phyloP scores from a whole-genome alignment of 2,797 vertebrate genomes.

The Eulemur rubriventer region DNA sequence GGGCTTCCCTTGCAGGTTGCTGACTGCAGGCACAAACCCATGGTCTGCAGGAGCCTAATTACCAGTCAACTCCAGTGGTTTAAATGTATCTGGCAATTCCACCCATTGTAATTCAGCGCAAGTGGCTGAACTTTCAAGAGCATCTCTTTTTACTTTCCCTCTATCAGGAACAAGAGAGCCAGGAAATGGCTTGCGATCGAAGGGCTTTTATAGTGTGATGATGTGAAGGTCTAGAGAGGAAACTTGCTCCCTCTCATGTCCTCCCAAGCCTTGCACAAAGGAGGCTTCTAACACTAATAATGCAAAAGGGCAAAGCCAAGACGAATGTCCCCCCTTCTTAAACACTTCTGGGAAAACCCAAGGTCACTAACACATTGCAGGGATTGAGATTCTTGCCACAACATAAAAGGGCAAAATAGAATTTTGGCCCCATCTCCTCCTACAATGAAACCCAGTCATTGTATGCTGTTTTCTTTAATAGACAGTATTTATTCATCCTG shows the following conservation, averaged over 20 bases:
- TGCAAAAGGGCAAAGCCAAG: conserved; percentile 58
- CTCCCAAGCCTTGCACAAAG: background rate
- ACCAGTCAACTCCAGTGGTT: background rate
- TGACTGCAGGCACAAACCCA: background rate
- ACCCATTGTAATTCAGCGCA: background rate
- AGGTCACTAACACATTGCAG: background rate
- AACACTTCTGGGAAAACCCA: background rate
- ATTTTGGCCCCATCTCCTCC: background rate
- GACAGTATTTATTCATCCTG: background rate
- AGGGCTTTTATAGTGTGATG: conserved; percentile 2
- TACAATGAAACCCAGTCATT: fast-evolving
- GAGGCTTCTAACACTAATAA: conserved; percentile 44
- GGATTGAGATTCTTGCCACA: conserved; percentile 37
- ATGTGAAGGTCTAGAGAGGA: conserved; percentile 8
- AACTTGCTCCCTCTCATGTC: background rate
- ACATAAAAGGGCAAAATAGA: background rate
- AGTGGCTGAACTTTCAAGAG: conserved; percentile 28
- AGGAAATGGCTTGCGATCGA: background rate
- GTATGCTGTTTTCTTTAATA: background rate
- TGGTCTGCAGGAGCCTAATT: background rate
- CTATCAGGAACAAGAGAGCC: background rate
- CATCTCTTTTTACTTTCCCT: background rate
- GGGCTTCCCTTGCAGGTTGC: background rate
- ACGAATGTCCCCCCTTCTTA: conserved; percentile 52
- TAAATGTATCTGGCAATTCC: background rate